Evolutionary conservation across 2,797 vertebrate genomes (phyloP), one percentile per base, ranked within the genome.

Genomic region (Balearica regulorum): DNA sequence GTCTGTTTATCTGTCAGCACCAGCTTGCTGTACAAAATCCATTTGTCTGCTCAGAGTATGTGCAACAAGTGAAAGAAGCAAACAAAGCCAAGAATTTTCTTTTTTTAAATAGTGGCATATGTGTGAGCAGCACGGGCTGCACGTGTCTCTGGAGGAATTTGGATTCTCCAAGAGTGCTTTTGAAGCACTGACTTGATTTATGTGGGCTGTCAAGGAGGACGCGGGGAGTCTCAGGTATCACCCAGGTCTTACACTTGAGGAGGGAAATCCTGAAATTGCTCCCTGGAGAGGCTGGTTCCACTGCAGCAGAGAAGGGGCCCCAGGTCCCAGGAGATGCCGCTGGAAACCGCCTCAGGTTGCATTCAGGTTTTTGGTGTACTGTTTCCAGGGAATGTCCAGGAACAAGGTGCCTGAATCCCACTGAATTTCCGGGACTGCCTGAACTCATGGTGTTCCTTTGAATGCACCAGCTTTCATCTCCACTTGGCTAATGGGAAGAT

Each of bases 161-260:
- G 20, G 1, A 18, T 48, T 77, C 41, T 83, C 58, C 35, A 29
- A 12, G 80, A 72, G 13, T 21, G 55, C 58, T 91, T 94, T 93
- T 89, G 83, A 94, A 94, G 73, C 70, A 73, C 54, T 94, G 43
- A 24, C 43, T 71, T 93, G 71, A 84, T 94, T 93, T 82, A 86
- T 69, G 28, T 43, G 43, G 7, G 39, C 58, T 87, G 62, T 44
- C 1, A 5, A 15, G 55, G 48, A 73, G 37, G 46, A 39, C 1
- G 0, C 4, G 53, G 35, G 25, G 55, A 85, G 61, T 46, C 54
- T 92, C 86, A 43, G 90, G 86, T 87, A 39, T 93, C 78, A 53
- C 39, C 29, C 57, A 39, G 12, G 28, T 55, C 68, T 88, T 85
- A 49, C 6, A 14, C 54, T 11, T 37, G 35, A 58, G 43, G 55